Percentiles rank a stretch among this genome's conserved stretches.
Evolutionary conservation across 2,888 invertebrate species (phyloP).

Genomic region (Lepidonotus clava): DNA sequence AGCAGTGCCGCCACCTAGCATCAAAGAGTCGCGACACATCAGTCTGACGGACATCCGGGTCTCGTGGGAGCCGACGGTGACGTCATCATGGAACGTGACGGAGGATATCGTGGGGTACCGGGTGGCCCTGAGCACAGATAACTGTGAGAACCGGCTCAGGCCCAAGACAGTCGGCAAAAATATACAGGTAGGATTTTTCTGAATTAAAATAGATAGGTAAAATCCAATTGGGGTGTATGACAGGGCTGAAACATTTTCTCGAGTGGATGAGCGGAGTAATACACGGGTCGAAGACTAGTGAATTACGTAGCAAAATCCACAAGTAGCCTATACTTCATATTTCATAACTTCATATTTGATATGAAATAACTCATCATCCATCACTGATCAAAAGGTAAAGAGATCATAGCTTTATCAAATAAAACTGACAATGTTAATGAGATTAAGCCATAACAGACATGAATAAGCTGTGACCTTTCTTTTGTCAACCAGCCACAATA

Average conservation of each 20-base stretch:
- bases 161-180: background rate
- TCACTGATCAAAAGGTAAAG: too few species aligned
- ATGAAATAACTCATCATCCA: background rate
- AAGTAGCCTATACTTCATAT: background rate
- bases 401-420: too few species aligned
- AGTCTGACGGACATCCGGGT: slow-evolving; percentile 26
- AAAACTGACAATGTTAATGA: too few species aligned
- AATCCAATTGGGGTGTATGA: too few species aligned
- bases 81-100: background rate
- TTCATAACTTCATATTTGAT: background rate
- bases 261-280: too few species aligned
- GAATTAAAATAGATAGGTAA: too few species aligned
- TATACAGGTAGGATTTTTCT: background rate
- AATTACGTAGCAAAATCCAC: background rate
- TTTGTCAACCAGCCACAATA: too few species aligned
- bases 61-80: slow-evolving; percentile 33
- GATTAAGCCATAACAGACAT: too few species aligned
- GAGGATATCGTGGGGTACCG: background rate
- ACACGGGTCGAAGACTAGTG: too few species aligned
- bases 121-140: slow-evolving; percentile 27
- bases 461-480: too few species aligned
- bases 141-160: background rate
- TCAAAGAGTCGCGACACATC: slow-evolving; percentile 36
- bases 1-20: slow-evolving; percentile 1
- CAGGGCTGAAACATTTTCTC: too few species aligned